Conservation (phyloP, 2,113 vertebrate species). For the Aegotheles bennettii region DNA sequence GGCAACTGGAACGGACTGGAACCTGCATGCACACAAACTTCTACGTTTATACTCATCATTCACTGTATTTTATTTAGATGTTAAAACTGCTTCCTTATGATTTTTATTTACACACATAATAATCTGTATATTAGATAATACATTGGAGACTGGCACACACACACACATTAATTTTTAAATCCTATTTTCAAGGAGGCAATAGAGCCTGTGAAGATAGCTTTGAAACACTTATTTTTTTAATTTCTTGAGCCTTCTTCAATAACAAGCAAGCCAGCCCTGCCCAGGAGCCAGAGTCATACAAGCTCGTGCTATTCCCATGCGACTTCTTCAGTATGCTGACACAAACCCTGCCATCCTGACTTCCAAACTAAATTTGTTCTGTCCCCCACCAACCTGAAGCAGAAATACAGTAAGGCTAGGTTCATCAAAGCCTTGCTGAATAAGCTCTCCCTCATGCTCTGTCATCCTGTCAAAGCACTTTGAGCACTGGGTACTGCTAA, state of each 20-base stretch:
- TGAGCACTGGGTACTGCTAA: background rate
- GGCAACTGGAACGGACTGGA: background rate
- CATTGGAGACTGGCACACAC: background rate
- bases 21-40: background rate
- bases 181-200: background rate
- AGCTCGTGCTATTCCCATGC: accelerated
- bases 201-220: background rate
- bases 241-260: background rate
- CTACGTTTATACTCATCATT: background rate
- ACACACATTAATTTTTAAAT: background rate
- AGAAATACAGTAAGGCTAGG: background rate
- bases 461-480: background rate
- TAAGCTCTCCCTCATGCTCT: background rate
- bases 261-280: background rate
- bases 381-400: no score
- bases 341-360: background rate
- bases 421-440: accelerated
- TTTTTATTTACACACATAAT: background rate
- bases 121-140: background rate
- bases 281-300: background rate
- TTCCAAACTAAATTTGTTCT: background rate
- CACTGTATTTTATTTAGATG: background rate
- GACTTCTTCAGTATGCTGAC: background rate
- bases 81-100: background rate
- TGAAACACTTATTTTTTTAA: background rate